These are phyloP conservation scores for Cetoscarus ocellatus DNA, from an alignment of 2,797 vertebrate species.

Conservation along the genomic window DNA sequence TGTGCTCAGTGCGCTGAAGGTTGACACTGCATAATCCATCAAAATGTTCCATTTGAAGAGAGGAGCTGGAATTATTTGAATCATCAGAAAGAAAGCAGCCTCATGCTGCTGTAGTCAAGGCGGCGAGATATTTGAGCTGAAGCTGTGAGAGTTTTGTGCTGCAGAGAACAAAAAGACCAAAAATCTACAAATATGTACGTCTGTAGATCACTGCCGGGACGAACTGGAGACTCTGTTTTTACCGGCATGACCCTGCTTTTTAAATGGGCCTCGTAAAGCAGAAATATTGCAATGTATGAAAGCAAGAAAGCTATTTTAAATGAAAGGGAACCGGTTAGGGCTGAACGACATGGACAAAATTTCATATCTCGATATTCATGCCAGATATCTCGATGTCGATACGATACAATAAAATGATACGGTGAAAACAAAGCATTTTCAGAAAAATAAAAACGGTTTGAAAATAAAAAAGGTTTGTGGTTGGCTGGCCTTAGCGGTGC, in stretches of 20 bases:
- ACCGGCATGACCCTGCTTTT: conserved; percentile 23
- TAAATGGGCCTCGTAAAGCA: too few relatives aligned
- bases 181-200: conserved; percentile 30
- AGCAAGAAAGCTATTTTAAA: too few relatives aligned
- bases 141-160: conserved; percentile 40
- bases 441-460: too few relatives aligned
- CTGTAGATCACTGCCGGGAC: conserved; percentile 31
- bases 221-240: conserved; percentile 12
- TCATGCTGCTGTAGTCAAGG: conserved; percentile 38
- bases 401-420: too few relatives aligned
- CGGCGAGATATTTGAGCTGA: conserved; percentile 33
- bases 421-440: too few relatives aligned
- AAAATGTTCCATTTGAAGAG: conserved; percentile 75
- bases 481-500: too few relatives aligned
- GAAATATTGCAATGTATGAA: too few relatives aligned
- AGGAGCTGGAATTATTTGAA: conserved; percentile 69
- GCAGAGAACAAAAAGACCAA: conserved; percentile 23
- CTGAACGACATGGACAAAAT: too few relatives aligned
- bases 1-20: conserved; percentile 64
- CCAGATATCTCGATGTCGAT: too few relatives aligned
- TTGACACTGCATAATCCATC: conserved; percentile 80
- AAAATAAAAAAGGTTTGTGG: too few relatives aligned
- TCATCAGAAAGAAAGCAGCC: conserved; percentile 71
- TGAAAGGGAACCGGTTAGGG: too few relatives aligned
- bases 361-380: too few relatives aligned